Evolutionary conservation across 2,888 invertebrate species (phyloP).

Genomic region (Apomyelois bistriatella): DNA sequence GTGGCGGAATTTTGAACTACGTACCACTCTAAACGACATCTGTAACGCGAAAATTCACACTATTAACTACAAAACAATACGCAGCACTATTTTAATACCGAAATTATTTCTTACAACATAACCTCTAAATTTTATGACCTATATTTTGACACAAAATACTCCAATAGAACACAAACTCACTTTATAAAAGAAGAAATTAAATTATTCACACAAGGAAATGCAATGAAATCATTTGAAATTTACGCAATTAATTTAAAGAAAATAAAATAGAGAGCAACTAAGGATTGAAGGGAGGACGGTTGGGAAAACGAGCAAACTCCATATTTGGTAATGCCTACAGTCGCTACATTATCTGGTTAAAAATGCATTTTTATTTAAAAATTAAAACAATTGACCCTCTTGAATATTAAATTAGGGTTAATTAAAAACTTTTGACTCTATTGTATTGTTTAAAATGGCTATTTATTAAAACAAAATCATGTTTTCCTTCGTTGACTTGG

Average conservation of each 20-base stretch:
- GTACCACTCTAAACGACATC: constrained; percentile 98
- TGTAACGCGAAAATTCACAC: constrained; percentile 68
- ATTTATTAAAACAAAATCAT: no score
- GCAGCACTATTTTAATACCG: constrained; percentile 44
- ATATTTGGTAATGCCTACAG: constrained; percentile 84
- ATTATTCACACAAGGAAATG: constrained; percentile 63
- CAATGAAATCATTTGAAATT: constrained; percentile 75
- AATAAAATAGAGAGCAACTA: constrained; percentile 76
- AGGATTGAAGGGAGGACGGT: constrained; percentile 79
- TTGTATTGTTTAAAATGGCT: neutral
- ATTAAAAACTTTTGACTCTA: no score
- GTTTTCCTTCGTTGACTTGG: neutral
- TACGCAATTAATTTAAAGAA: constrained; percentile 56
- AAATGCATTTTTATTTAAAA: constrained; percentile 33
- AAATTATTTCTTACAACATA: constrained; percentile 67
- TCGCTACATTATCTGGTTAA: constrained; percentile 58
- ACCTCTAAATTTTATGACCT: constrained; percentile 74
- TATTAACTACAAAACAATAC: constrained; percentile 56
- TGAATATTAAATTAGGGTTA: no score
- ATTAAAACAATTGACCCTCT: neutral
- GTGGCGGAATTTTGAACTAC: constrained; percentile 98
- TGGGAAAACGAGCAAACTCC: constrained; percentile 83
- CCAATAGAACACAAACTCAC: constrained; percentile 60
- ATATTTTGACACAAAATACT: constrained; percentile 69
- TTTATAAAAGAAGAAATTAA: constrained; percentile 58